phyloP scores from a whole-genome alignment of 2,797 vertebrate species.

The Helostoma temminkii region DNA sequence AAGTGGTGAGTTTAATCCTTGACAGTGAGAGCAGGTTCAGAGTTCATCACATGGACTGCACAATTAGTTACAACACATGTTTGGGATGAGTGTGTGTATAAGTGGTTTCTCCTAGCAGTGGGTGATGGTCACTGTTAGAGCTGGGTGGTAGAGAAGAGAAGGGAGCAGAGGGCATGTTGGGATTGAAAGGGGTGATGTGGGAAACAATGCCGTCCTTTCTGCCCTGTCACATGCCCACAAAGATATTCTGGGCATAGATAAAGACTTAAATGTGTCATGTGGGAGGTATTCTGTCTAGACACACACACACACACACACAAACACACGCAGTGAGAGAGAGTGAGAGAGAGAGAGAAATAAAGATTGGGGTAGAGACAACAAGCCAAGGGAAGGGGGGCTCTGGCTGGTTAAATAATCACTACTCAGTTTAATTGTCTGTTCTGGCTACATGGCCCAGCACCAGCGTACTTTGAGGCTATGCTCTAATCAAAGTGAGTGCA shows the following conservation, averaged over 20 bases:
- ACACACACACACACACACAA: too few relatives aligned
- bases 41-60: constrained; percentile 36
- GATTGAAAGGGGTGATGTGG: constrained; percentile 41
- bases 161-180: not conserved
- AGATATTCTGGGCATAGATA: constrained; percentile 82
- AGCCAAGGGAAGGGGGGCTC: constrained; percentile 1
- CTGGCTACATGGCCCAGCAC: constrained; percentile 45
- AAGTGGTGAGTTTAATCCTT: constrained; percentile 28
- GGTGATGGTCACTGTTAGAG: constrained; percentile 51
- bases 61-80: constrained; percentile 56
- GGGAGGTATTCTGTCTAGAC: constrained; percentile 78
- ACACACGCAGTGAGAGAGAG: too few relatives aligned
- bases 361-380: constrained; percentile 20
- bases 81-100: constrained; percentile 19
- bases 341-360: constrained; percentile 6
- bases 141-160: constrained; percentile 15
- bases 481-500: constrained; percentile 62
- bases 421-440: constrained; percentile 69
- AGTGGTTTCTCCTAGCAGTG: constrained; percentile 28
- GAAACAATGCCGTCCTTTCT: constrained; percentile 83
- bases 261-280: constrained; percentile 80
- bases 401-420: constrained; percentile 71
- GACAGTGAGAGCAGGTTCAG: constrained; percentile 8
- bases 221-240: constrained; percentile 69
- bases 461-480: constrained; percentile 7